phyloP scores from a whole-genome alignment of 2,113 vertebrate genomes.

The Scomber colias region DNA sequence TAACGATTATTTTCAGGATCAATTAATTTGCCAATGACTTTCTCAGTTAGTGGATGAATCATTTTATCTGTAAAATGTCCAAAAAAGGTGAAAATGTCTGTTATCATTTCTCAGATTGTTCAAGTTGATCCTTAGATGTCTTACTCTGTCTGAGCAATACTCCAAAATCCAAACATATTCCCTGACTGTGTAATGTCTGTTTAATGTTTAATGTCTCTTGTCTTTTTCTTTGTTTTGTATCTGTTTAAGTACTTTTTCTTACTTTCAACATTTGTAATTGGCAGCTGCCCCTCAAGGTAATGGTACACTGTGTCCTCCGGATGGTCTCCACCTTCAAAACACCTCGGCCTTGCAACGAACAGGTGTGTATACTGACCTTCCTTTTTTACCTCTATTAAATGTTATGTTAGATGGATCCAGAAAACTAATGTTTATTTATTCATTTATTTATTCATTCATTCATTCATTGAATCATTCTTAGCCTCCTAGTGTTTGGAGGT shows the following conservation, averaged over 20 bases:
- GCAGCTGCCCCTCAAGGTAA: constrained; percentile 53
- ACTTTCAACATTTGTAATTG: constrained; percentile 1
- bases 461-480: constrained; percentile 30
- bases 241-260: not conserved
- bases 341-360: constrained; percentile 58
- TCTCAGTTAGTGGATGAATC: no score
- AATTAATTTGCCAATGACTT: no score
- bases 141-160: no score
- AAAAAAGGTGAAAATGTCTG: no score
- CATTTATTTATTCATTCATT: constrained; percentile 11
- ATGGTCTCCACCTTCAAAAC: constrained; percentile 17
- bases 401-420: not conserved
- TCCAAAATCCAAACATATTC: no score
- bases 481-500: constrained; percentile 24
- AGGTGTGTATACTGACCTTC: constrained; percentile 51
- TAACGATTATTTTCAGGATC: no score
- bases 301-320: constrained; percentile 17
- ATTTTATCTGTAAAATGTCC: no score
- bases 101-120: no score
- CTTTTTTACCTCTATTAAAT: not conserved
- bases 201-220: not conserved
- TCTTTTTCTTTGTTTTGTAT: not conserved
- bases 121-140: no score
- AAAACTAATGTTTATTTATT: not conserved
- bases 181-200: not conserved